Percentiles rank a stretch among this genome's conserved stretches.
These are phyloP conservation scores for Ecdyonurus torrentis DNA, from an alignment of 2,888 invertebrate species.

Conservation along the genomic window DNA sequence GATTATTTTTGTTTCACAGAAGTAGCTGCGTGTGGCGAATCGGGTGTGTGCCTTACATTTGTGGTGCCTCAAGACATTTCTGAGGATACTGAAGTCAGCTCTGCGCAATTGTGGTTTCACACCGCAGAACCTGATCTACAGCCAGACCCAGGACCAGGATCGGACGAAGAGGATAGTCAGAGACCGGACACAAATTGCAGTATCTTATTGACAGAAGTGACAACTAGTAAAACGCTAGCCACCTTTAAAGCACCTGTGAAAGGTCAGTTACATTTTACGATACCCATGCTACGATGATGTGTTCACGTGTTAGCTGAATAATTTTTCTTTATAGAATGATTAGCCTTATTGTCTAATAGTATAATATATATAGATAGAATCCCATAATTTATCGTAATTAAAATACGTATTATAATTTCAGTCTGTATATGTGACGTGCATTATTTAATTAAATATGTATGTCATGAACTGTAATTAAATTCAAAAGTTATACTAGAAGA, in stretches of 20 bases:
- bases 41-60: conserved; percentile 53
- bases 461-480: no score
- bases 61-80: conserved; percentile 53
- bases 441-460: no score
- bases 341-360: no score
- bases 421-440: no score
- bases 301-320: conserved; percentile 2
- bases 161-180: no score
- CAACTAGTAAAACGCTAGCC: conserved; percentile 61
- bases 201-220: conserved; percentile 43
- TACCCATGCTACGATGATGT: neutral
- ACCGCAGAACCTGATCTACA: conserved; percentile 39
- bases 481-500: no score
- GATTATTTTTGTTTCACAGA: conserved; percentile 6
- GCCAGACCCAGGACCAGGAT: conserved; percentile 55
- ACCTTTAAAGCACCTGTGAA: conserved; percentile 56
- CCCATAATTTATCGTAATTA: no score
- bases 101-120: conserved; percentile 67
- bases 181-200: conserved; percentile 61
- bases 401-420: no score
- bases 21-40: conserved; percentile 5
- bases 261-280: conserved; percentile 33
- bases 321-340: no score
- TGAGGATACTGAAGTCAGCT: conserved; percentile 53
- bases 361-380: no score